phyloP scores from a whole-genome alignment of 2,797 vertebrate species.

The Australoheros facetus region DNA sequence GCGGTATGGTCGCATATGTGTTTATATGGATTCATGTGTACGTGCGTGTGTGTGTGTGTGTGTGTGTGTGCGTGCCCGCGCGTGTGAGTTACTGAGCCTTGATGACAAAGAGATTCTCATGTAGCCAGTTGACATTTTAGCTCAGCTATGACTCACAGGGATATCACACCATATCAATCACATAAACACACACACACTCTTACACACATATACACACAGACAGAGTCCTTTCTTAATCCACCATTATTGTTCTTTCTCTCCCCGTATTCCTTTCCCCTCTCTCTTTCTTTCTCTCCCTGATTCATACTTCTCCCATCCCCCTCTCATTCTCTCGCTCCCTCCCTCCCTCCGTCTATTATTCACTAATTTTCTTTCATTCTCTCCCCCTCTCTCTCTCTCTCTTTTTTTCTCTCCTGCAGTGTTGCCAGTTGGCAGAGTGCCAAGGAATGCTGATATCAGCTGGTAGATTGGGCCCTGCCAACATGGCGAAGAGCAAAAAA shows the following conservation, averaged over 20 bases:
- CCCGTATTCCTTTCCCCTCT: slow-evolving; percentile 61
- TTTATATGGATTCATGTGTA: slow-evolving; percentile 49
- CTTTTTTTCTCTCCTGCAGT: slow-evolving; percentile 77
- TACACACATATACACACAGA: slow-evolving; percentile 31
- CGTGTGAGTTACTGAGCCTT: slow-evolving; percentile 53
- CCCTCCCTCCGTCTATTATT: slow-evolving; percentile 80
- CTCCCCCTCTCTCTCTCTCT: slow-evolving; percentile 62
- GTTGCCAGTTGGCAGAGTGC: slow-evolving; percentile 85
- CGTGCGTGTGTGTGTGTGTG: slow-evolving; percentile 3
- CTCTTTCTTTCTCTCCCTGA: slow-evolving; percentile 72
- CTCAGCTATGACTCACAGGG: slow-evolving; percentile 80
- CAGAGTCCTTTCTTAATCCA: slow-evolving; percentile 71
- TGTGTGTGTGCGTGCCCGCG: slow-evolving; percentile 29
- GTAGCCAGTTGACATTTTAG: slow-evolving; percentile 83
- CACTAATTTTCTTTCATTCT: slow-evolving; percentile 82
- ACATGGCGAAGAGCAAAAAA: slow-evolving; percentile 81
- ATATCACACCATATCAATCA: slow-evolving; percentile 82
- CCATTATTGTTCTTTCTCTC: slow-evolving; percentile 75
- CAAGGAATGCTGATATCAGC: slow-evolving; percentile 90
- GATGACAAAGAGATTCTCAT: slow-evolving; percentile 78
- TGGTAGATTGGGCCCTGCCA: slow-evolving; percentile 87
- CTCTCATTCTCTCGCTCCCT: slow-evolving; percentile 75
- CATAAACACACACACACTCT: slow-evolving; percentile 59
- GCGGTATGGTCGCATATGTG: slow-evolving; percentile 55
- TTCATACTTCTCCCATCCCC: slow-evolving; percentile 79